phyloP scores from a whole-genome alignment of 2,113 vertebrate species.

The Notothenia rossii region DNA sequence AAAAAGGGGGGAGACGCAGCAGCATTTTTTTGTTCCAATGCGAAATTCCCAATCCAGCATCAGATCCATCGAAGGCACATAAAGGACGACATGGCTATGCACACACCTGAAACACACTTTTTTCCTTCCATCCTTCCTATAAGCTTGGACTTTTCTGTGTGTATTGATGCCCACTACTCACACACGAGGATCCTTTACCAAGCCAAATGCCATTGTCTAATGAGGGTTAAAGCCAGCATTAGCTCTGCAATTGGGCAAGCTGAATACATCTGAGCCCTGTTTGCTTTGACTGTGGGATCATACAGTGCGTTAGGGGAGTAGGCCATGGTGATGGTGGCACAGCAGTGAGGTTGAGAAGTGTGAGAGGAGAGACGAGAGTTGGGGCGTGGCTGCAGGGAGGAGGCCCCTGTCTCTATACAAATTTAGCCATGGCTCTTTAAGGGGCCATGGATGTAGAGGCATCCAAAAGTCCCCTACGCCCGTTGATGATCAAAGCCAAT shows the following conservation, averaged over 20 bases:
- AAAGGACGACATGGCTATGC: not conserved
- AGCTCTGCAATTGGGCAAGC: slow-evolving; percentile 27
- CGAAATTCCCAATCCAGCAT: slow-evolving; percentile 24
- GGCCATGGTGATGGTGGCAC: slow-evolving; percentile 28
- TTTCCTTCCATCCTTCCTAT: not conserved
- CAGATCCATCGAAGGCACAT: not conserved
- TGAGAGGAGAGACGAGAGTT: slow-evolving; percentile 13
- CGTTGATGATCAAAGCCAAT: slow-evolving; percentile 77
- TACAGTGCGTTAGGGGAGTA: slow-evolving; percentile 36
- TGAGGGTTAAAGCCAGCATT: slow-evolving; percentile 63
- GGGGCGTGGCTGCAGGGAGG: slow-evolving; percentile 38
- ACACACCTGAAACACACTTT: slow-evolving; percentile 36
- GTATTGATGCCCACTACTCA: slow-evolving; percentile 5
- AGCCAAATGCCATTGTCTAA: slow-evolving; percentile 56
- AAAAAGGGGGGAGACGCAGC: slow-evolving; percentile 38
- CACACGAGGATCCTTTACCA: slow-evolving; percentile 24
- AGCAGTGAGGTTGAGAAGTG: slow-evolving; percentile 27
- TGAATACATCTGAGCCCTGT: slow-evolving; percentile 13
- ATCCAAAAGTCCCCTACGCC: slow-evolving; percentile 43
- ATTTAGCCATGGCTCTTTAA: slow-evolving; percentile 64
- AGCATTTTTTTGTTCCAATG: slow-evolving; percentile 30
- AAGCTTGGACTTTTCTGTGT: not conserved
- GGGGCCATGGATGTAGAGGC: slow-evolving; percentile 53
- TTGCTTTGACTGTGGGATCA: slow-evolving; percentile 31
- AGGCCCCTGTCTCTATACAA: slow-evolving; percentile 39